These are phyloP conservation scores for Anguilla obscura DNA, from an alignment of 2,797 vertebrate species.

Conservation along the genomic window DNA sequence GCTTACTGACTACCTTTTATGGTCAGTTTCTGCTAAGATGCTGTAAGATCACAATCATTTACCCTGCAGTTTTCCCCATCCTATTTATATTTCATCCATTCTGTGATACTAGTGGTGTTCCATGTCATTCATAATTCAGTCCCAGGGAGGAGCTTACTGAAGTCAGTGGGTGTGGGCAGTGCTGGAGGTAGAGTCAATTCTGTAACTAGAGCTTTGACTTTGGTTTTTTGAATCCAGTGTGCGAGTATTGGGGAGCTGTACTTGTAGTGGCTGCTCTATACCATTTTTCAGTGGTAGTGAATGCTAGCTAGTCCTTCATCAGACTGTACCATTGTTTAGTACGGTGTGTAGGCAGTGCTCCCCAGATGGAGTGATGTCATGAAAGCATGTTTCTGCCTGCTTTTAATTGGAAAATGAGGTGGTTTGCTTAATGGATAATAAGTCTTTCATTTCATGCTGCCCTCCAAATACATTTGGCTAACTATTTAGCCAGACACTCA, in stretches of 20 bases:
- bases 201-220: constrained; percentile 13
- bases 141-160: neutral
- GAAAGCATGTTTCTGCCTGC: neutral
- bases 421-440: neutral
- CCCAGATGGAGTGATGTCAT: constrained; percentile 2
- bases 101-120: neutral
- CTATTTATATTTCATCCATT: neutral
- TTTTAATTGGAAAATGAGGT: neutral
- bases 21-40: constrained; percentile 38
- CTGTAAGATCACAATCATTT: constrained; percentile 31
- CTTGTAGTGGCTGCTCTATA: neutral
- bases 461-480: neutral
- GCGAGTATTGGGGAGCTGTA: neutral
- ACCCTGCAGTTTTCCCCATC: neutral
- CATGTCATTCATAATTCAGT: neutral
- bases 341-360: neutral
- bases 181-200: neutral
- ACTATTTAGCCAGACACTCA: neutral
- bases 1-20: constrained; percentile 32
- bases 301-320: neutral
- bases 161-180: neutral
- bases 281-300: neutral
- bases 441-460: neutral
- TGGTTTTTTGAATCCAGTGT: neutral
- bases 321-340: neutral